Evolutionary conservation across 2,113 vertebrate genomes (phyloP).

Genomic region (Corythaeola cristata): DNA sequence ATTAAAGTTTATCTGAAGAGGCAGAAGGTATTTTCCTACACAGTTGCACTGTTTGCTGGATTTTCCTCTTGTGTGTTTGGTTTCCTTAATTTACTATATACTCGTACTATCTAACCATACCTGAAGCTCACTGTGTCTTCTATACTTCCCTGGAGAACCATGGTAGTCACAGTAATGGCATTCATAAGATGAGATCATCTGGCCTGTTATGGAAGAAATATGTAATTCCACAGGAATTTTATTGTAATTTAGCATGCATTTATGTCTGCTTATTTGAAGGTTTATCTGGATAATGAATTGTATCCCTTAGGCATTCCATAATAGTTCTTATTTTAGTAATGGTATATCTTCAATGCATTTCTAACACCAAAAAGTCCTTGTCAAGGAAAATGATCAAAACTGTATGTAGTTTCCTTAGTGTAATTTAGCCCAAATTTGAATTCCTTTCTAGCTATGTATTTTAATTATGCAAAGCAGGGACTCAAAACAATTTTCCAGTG

Average conservation of each 20-base stretch:
- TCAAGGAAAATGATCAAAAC: conserved; percentile 50
- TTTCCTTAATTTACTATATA: not conserved
- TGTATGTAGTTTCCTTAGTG: not conserved
- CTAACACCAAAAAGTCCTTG: conserved; percentile 24
- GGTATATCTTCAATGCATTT: not conserved
- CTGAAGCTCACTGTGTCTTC: not conserved
- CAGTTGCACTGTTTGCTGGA: not conserved
- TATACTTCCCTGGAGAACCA: not conserved
- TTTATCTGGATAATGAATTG: conserved; percentile 62
- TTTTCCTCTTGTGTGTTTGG: not conserved
- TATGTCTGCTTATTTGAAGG: conserved; percentile 41
- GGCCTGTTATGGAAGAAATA: not conserved
- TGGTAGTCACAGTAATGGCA: not conserved
- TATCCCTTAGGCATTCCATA: conserved; percentile 42
- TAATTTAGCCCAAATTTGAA: conserved; percentile 45
- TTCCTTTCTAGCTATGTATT: conserved; percentile 36
- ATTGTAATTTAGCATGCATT: conserved; percentile 62
- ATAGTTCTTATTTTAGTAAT: conserved; percentile 54
- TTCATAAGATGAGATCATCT: conserved; percentile 43
- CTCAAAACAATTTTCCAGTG: not conserved
- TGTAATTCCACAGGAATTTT: conserved; percentile 55
- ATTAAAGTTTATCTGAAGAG: not conserved
- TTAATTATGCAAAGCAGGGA: conserved; percentile 19
- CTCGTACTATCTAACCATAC: not conserved
- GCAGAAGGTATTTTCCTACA: not conserved